phyloP scores from a whole-genome alignment of 2,797 vertebrate genomes.

The Parambassis ranga region DNA sequence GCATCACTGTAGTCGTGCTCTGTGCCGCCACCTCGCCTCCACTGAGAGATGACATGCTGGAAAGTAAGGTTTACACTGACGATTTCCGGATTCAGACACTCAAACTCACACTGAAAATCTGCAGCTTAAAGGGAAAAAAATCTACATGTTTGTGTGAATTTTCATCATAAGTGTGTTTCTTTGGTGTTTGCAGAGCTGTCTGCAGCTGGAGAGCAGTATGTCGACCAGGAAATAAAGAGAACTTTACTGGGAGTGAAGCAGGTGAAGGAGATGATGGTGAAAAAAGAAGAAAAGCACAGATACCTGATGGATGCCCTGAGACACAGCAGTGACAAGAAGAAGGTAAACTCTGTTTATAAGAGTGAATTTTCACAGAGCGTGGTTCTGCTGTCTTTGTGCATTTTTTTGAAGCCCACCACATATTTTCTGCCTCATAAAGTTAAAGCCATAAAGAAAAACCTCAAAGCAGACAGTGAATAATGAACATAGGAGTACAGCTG shows the following conservation, averaged over 20 bases:
- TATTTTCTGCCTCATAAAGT: slow-evolving; percentile 29
- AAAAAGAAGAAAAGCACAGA: slow-evolving; percentile 80
- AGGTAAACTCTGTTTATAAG: slow-evolving; percentile 57
- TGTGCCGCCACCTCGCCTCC: slow-evolving; percentile 65
- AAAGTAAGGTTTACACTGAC: slow-evolving; percentile 56
- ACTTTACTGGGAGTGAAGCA: slow-evolving; percentile 83
- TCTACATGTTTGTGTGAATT: too few species aligned
- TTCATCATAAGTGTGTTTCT: neutral
- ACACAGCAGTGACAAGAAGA: slow-evolving; percentile 84
- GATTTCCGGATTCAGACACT: too few species aligned
- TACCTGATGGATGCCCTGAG: slow-evolving; percentile 82
- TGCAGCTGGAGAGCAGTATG: slow-evolving; percentile 73
- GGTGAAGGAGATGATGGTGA: slow-evolving; percentile 85
- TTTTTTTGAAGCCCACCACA: slow-evolving; percentile 14
- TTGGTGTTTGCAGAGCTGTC: slow-evolving; percentile 74
- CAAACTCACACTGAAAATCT: too few species aligned
- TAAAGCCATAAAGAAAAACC: slow-evolving; percentile 24
- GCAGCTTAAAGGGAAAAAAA: too few species aligned
- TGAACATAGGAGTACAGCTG: slow-evolving; percentile 26
- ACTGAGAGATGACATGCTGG: slow-evolving; percentile 58
- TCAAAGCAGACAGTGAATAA: slow-evolving; percentile 45
- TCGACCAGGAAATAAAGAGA: slow-evolving; percentile 81
- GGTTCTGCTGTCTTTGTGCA: neutral
- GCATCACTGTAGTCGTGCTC: slow-evolving; percentile 54
- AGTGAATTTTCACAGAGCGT: neutral